These are phyloP conservation scores for Fopius arisanus DNA, from an alignment of 1,140 invertebrate genomes.

Conservation along the genomic window DNA sequence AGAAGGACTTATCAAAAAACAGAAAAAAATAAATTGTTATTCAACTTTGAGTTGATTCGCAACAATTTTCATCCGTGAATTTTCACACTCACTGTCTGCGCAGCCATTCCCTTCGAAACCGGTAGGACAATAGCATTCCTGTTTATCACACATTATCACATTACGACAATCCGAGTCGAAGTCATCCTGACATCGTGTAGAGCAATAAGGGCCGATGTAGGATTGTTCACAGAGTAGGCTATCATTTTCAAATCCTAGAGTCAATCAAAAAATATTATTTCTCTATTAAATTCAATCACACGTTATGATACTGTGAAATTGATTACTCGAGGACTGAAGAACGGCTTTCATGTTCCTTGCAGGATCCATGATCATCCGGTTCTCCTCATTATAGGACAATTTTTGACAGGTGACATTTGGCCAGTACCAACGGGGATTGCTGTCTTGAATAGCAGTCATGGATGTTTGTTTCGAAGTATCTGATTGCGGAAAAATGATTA, in stretches of 20 bases:
- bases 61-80: neutral
- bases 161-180: neutral
- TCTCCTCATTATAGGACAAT: slow-evolving; percentile 31
- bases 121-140: neutral
- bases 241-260: neutral
- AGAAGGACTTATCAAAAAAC: too few relatives aligned
- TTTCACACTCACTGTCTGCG: neutral
- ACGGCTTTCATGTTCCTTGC: neutral
- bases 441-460: slow-evolving; percentile 16
- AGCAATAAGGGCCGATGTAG: neutral
- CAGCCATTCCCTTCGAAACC: neutral
- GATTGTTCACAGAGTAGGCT: neutral
- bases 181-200: neutral
- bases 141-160: neutral
- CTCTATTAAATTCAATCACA: too few relatives aligned
- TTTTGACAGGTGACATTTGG: slow-evolving; percentile 36
- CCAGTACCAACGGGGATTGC: neutral
- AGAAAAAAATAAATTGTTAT: neutral
- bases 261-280: neutral
- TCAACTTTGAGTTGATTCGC: neutral
- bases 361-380: slow-evolving; percentile 13
- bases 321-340: neutral
- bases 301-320: neutral
- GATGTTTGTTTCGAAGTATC: slow-evolving; percentile 2
- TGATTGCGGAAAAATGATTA: slow-evolving; percentile 16